phyloP scores from a whole-genome alignment of 2,888 invertebrate species.

The Pterostichus madidus region DNA sequence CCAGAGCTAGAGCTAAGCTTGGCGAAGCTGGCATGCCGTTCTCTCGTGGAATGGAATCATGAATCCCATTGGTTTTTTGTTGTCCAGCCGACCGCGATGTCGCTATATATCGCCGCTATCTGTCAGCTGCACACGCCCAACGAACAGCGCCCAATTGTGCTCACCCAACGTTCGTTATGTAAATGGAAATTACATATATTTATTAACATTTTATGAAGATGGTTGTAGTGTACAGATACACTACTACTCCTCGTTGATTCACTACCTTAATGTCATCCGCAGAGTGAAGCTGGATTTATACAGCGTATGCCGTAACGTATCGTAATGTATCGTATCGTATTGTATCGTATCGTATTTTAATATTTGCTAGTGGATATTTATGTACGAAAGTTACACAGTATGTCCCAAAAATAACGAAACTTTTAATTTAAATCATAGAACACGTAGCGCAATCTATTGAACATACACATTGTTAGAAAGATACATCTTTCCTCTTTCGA shows the following conservation, averaged over 20 bases:
- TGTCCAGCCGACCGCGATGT: slow-evolving; percentile 5
- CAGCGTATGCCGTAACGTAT: no score
- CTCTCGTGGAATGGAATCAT: slow-evolving; percentile 43
- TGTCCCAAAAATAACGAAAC: no score
- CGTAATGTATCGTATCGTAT: no score
- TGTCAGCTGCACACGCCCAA: slow-evolving; percentile 62
- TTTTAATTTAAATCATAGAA: no score
- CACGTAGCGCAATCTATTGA: no score
- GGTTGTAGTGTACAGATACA: slow-evolving; percentile 3
- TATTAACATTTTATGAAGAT: slow-evolving; percentile 52
- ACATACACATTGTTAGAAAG: no score
- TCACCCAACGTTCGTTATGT: slow-evolving; percentile 53
- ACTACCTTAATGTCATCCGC: background rate
- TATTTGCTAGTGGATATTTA: no score
- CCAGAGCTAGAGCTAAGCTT: background rate
- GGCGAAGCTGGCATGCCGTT: background rate
- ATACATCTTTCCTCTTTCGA: no score
- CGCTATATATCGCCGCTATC: slow-evolving; percentile 56
- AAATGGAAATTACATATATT: slow-evolving; percentile 59
- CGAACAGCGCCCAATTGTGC: slow-evolving; percentile 43
- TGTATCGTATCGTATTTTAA: no score
- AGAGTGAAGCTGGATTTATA: no score
- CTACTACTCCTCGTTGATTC: slow-evolving; percentile 10
- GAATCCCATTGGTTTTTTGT: slow-evolving; percentile 58
- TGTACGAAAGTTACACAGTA: no score